Conservation (phyloP, 2,888 invertebrate genomes). For the Hoplodrina ambigua region DNA sequence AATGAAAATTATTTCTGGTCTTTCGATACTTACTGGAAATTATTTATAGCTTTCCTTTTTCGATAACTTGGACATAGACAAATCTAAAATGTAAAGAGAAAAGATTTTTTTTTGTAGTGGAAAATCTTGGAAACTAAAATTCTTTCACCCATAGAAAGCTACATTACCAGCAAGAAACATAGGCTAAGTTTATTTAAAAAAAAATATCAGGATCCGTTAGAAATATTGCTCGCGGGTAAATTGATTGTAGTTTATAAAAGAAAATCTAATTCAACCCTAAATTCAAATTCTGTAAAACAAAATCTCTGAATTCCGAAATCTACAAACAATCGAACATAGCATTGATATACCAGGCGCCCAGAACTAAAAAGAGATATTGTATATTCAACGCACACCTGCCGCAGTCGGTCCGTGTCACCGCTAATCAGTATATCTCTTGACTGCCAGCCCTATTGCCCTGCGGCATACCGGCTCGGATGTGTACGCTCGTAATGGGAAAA, state of each 20-base stretch:
- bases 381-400: slow-evolving; percentile 71
- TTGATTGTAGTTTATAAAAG: neutral
- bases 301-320: neutral
- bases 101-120: no score
- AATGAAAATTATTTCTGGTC: neutral
- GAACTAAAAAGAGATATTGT: slow-evolving; percentile 61
- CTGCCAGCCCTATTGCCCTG: slow-evolving; percentile 60
- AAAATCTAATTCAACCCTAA: neutral
- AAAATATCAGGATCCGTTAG: no score
- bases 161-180: no score
- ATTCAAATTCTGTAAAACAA: neutral
- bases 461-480: slow-evolving; percentile 60
- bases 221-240: no score
- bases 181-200: no score
- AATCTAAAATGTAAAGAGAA: no score
- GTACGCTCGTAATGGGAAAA: slow-evolving; percentile 65
- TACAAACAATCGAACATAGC: slow-evolving; percentile 38
- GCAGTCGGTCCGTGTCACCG: slow-evolving; percentile 71
- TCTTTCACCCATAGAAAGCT: no score
- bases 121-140: no score
- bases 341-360: slow-evolving; percentile 54
- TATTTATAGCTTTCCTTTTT: neutral
- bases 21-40: neutral
- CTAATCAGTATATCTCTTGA: slow-evolving; percentile 81
- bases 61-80: neutral